Evolutionary conservation across 1,140 invertebrate species (phyloP), one percentile per base, ranked within the genome.

Genomic region (Antheraea pernyi): DNA sequence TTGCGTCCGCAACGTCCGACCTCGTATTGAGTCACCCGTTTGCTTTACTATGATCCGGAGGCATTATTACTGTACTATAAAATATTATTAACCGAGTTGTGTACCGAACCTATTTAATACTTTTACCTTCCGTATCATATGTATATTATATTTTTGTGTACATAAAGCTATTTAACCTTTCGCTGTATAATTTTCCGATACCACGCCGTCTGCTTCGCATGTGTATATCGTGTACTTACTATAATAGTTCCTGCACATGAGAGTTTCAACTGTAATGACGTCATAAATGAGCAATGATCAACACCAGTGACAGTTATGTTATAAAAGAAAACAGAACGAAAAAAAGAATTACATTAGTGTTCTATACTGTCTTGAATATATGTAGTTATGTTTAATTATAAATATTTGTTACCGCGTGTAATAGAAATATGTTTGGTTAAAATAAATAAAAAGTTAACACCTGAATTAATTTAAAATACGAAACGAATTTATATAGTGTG

Each of bases 1-100:
- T 36, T 71, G 67, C 70, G 63, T 66, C 70, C 72, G 77, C 69
- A 73, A 59, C 64, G 67, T 19, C 46, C 78, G 82, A 80, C 81
- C 81, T 81, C 74, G 73, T 61, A 66, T 69, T 84, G 80, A 83
- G 59, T 83, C 82, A 84, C 72, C 61, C 66, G 39, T 37, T 67
- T 62, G 67, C 46, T 42, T 4, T 42, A 53, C 46, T 53, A 53
- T 59, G 60, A 65, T 53, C n/a, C 4, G 22, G 22, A 2, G 7
- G 46, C 16, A 13, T 16, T 53, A 42, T 53, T 30, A 30, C 1
- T 30, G 22, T 30, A 30, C 22, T 30, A 30, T 30, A 30, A 30
- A 30, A 30, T 30, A 4, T 30, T 30, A 30, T 30, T 30, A 30
- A 30, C 22, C 22, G 4, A 30, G 22, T 30, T 30, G 1, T 30